Evolutionary conservation across 92 coral and sea anemone species (phyloP), one percentile per base, ranked within the genome.

Genomic region (Ricordea florida): DNA sequence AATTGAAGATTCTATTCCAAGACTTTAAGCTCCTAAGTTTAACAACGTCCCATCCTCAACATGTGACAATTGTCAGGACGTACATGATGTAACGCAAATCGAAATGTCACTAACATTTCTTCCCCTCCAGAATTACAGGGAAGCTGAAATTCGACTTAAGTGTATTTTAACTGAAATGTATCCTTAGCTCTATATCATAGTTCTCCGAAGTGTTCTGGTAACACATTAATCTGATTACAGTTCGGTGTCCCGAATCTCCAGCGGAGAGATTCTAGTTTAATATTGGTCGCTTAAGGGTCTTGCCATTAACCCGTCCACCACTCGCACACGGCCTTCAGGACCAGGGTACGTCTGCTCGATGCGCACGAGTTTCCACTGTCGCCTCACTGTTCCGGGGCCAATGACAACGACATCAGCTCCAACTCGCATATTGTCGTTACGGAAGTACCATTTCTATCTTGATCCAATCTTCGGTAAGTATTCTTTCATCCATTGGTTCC

Each of bases 401-500:
- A 82, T 64, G 9, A 82, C 76, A 0, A 82, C 67, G 23, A 68
- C 78, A 11, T 46, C 67, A 26, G 64, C 82, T 43, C 74, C 76
- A 10, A 28, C 50, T 0, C 47, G 32, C 24, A 82, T 53, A 36
- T 82, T 82, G 16, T 55, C 46, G 3, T 16, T 22, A 16, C 40
- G 58, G 2, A 26, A 57, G 45, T 52, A 72, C 66, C 81, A 82
- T 25, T 75, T 83, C 51, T 77, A 66, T 5, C 78, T 36, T 8
- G 72, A 74, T 21, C 77, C 72, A 58, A 55, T 67, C 21, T 75
- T 45, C 9, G 71, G 63, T 23, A 85, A 44, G 27, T 85, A 72
- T 62, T 86, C 74, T 13, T 43, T 44, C 71, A 86, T 69, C 85
- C 90, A 85, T 35, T 77, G 38, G 30, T 73, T 78, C 83, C 87